Base-by-base conservation (phyloP, 2,797 vertebrate species). In the Distichodus sexfasciatus region DNA sequence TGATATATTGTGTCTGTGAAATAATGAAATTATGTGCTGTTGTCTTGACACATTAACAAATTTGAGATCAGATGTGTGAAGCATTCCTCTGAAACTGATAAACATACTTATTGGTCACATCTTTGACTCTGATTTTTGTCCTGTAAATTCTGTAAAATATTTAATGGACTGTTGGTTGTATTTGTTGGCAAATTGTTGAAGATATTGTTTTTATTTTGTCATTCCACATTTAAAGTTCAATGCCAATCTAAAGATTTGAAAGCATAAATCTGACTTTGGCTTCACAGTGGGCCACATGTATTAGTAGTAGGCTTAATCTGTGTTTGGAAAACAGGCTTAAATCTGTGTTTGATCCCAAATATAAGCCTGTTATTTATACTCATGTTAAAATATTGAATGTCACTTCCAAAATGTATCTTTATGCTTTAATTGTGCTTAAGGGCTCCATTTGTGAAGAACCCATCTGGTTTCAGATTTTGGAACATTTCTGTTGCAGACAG, bases 301-400 rank as follows among this genome's bases (percentile, higher is more conserved):
- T n/a, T 15, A 66, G 21, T 66, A 23, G 7, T 60, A 29, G 2
- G 26, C 24, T 57, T 54, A 23, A 40, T 61, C 21, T 40, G 29
- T 53, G 64, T 72, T 28, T 66, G 53, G 61, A 65, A 41, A 64
- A 57, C 47, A 2, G 4, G 5, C 29, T 2, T 40, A 87, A 81
- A 78, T 90, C 86, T 92, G 90, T 75, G 85, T 88, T 89, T 86
- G 55, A 53, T n/a, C n/a, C n/a, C n/a, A n/a, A n/a, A n/a, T n/a
- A n/a, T 33, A 50, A 10, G 50, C 28, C 15, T 33, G 81, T 83
- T 89, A 87, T 87, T 89, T n/a, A n/a, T n/a, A n/a, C n/a, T n/a
- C n/a, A 87, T 91, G 85, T 89, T 91, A 76, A 90, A 90, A 87
- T 87, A 87, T 54, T 92, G 88, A 91, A 90, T 91, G 89, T 90